Conservation (phyloP, 2,797 vertebrate species). For the Sciurus vulgaris region DNA sequence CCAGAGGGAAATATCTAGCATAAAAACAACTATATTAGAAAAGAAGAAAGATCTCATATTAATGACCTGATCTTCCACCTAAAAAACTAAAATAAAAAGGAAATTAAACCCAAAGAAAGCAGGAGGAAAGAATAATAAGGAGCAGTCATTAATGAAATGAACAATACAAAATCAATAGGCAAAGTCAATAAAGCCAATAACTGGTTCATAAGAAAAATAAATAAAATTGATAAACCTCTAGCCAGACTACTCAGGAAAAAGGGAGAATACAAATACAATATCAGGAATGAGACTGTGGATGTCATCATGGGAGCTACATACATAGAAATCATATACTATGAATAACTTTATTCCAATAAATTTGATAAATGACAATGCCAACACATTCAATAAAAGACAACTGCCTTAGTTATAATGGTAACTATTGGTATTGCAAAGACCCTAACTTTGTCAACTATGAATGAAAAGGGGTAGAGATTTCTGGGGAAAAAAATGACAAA, state of each 20-base stretch:
- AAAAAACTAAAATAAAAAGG: background rate
- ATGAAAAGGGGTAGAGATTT: background rate
- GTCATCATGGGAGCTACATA: background rate
- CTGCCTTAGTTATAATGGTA: background rate
- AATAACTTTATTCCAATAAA: background rate
- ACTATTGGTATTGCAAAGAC: background rate
- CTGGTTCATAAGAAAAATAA: background rate
- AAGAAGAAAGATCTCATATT: background rate
- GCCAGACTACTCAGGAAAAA: background rate
- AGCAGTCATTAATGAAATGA: background rate
- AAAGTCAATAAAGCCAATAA: background rate
- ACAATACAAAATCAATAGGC: background rate
- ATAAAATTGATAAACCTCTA: background rate
- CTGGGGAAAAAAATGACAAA: background rate
- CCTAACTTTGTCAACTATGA: conserved; percentile 2
- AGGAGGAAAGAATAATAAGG: background rate
- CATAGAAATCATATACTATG: background rate
- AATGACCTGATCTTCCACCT: background rate
- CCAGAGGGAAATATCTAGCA: background rate
- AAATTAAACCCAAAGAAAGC: background rate
- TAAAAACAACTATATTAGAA: background rate
- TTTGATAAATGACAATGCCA: background rate
- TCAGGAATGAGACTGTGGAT: background rate
- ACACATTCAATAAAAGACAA: background rate
- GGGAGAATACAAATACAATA: background rate